These are phyloP conservation scores for Melopsittacus undulatus DNA, from an alignment of 2,797 vertebrate genomes.

Conservation along the genomic window DNA sequence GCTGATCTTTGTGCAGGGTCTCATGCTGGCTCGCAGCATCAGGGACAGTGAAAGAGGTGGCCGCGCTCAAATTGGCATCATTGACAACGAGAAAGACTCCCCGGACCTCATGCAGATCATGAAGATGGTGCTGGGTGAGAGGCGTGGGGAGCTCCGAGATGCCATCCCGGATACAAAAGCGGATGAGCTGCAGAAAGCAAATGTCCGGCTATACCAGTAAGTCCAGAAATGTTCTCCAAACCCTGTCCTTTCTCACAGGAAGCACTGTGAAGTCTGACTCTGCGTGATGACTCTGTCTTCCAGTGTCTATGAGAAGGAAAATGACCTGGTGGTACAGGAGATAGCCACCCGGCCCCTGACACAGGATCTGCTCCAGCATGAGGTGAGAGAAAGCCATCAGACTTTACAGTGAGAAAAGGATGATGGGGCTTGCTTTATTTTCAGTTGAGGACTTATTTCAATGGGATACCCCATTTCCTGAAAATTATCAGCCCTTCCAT, in stretches of 20 bases:
- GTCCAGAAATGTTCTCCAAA: background rate
- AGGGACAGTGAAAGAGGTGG: constrained; percentile 88
- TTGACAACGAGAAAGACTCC: constrained; percentile 79
- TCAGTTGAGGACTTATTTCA: background rate
- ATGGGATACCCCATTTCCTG: background rate
- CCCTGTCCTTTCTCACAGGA: fast-evolving
- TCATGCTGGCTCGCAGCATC: constrained; percentile 85
- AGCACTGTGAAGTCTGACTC: background rate
- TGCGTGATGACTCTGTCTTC: background rate
- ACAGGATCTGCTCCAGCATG: constrained; percentile 85
- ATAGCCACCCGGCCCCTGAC: constrained; percentile 87
- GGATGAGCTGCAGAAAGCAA: constrained; percentile 72
- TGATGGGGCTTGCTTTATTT: background rate
- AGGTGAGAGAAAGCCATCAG: constrained; percentile 71
- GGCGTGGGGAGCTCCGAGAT: constrained; percentile 67
- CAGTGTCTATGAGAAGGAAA: constrained; percentile 85
- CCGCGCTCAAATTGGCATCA: constrained; percentile 83
- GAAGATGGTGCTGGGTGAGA: constrained; percentile 83
- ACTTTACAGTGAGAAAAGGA: fast-evolving
- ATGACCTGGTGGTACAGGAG: constrained; percentile 87
- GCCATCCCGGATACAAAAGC: constrained; percentile 70
- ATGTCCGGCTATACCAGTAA: constrained; percentile 87
- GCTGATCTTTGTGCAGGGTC: constrained; percentile 31
- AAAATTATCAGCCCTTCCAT: background rate
- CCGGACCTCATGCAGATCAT: constrained; percentile 88